Evolutionary conservation across 2,888 invertebrate genomes (phyloP), one percentile per base, ranked within the genome.

Genomic region (Habroteleia sp.): DNA sequence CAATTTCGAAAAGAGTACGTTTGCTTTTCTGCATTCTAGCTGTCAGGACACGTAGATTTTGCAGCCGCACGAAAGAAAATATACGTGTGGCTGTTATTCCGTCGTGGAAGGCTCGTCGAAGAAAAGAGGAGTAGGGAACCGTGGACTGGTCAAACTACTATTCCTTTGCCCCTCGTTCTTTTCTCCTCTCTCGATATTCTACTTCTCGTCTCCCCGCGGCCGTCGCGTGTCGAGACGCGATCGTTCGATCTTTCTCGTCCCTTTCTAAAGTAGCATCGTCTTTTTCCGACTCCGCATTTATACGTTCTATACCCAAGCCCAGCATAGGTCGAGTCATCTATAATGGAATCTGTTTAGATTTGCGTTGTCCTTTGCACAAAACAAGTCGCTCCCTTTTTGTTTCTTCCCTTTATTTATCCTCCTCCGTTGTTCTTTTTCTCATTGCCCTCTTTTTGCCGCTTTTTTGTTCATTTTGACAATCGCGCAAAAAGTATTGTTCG

Each of bases 131-230:
- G 63, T 33, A 52, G 60, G 52, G 62, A 62, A 71, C 62, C 62
- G 62, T 58, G 54, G 58, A 71, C 71, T 71, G 71, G 71, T 71
- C 71, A 62, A 71, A 71, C 71, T 54, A 62, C 71, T 71, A 71
- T 71, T 62, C 58, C 66, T 68, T 37, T 58, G 63, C 69, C 54
- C 66, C 41, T 48, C 50, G 11, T 52, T 56, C 46, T 65, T 37
- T 62, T 41, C 65, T 48, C 54, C 56, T 27, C 58, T 72, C 68
- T 35, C 56, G 62, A 48, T 74, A 54, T 74, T 62, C 44, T 48
- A 27, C 52, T 33, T 48, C 48, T 44, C 25, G 33, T 23, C 25
- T 10, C 44, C 25, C 65, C 20, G 8, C 29, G 17, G 6, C 54
- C 46, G 33, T 44, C 56, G 8, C 27, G 31, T 35, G 25, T 50